These are phyloP conservation scores for Hydroisotoma schaefferi DNA, from an alignment of 2,888 invertebrate species.

Conservation along the genomic window DNA sequence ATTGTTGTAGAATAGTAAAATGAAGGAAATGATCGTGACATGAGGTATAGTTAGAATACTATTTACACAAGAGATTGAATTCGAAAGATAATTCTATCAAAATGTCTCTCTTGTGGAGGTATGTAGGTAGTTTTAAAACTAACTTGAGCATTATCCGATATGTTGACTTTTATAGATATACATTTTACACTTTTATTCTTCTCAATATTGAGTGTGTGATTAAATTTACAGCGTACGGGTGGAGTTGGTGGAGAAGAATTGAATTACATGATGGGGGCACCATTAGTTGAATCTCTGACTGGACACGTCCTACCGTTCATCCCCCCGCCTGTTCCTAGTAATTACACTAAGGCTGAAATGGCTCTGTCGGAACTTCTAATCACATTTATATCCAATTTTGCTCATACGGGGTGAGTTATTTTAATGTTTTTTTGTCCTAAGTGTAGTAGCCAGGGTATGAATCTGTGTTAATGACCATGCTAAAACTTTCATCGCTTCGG, in stretches of 20 bases:
- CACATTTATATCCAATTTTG: slow-evolving; percentile 72
- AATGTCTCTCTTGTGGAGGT: too few relatives aligned
- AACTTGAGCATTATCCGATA: too few relatives aligned
- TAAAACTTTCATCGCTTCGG: too few relatives aligned
- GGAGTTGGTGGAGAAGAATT: slow-evolving; percentile 73
- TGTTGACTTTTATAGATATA: too few relatives aligned
- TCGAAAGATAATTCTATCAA: too few relatives aligned
- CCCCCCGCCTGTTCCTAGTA: slow-evolving; percentile 62
- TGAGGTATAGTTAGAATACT: too few relatives aligned
- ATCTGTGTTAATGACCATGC: not conserved
- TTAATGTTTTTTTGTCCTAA: not conserved
- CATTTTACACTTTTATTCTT: too few relatives aligned
- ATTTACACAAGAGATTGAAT: too few relatives aligned
- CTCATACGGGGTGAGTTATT: slow-evolving; percentile 72
- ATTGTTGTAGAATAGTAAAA: too few relatives aligned
- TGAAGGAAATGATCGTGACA: too few relatives aligned
- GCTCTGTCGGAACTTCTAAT: slow-evolving; percentile 70
- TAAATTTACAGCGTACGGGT: slow-evolving; percentile 61
- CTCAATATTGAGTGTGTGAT: too few relatives aligned
- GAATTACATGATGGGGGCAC: slow-evolving; percentile 71
- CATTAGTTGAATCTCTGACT: slow-evolving; percentile 59
- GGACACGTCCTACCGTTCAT: slow-evolving; percentile 52
- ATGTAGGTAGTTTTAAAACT: too few relatives aligned
- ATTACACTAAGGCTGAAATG: slow-evolving; percentile 70
- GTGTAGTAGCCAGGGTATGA: not conserved